A percentile compares a stretch with the other conserved stretches of the same genome.
Evolutionary conservation across 2,113 vertebrate genomes (phyloP).

Genomic region (Sclerurus mexicanus): DNA sequence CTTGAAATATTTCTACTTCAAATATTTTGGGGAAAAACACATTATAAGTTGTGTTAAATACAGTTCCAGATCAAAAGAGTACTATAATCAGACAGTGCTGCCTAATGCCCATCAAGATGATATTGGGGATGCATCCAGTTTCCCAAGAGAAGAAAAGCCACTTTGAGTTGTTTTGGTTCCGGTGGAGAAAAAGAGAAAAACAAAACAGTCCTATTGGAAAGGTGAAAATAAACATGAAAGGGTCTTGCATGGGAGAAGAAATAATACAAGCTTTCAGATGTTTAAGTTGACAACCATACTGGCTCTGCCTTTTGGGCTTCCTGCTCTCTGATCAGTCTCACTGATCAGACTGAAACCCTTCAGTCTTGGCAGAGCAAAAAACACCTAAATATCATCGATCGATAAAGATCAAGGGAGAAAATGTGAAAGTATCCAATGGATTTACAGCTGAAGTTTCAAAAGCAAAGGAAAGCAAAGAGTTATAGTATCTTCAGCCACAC

Average conservation of each 20-base stretch:
- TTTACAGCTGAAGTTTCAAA: slow-evolving; percentile 3
- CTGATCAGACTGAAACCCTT: not conserved
- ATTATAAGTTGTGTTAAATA: not conserved
- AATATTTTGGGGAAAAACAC: not conserved
- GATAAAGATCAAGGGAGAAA: slow-evolving; percentile 8
- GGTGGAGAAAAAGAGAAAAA: not conserved
- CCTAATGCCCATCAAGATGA: not conserved
- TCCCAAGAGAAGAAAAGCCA: not conserved
- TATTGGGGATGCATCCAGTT: not conserved
- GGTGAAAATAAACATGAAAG: not conserved
- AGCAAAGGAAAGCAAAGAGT: not conserved
- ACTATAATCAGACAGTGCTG: not conserved
- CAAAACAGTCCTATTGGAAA: not conserved
- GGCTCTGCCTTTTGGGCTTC: not conserved
- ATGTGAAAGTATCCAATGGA: not conserved
- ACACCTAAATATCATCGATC: not conserved
- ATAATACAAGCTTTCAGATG: not conserved
- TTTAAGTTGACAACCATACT: not conserved
- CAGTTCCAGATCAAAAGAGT: not conserved
- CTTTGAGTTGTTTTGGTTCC: not conserved
- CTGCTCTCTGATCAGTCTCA: not conserved
- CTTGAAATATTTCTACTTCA: not conserved
- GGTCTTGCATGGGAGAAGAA: not conserved
- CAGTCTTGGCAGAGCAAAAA: not conserved
- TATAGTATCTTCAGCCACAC: not conserved